Evolutionary conservation across 2,797 vertebrate genomes (phyloP).

Genomic region (Phoebastria nigripes): DNA sequence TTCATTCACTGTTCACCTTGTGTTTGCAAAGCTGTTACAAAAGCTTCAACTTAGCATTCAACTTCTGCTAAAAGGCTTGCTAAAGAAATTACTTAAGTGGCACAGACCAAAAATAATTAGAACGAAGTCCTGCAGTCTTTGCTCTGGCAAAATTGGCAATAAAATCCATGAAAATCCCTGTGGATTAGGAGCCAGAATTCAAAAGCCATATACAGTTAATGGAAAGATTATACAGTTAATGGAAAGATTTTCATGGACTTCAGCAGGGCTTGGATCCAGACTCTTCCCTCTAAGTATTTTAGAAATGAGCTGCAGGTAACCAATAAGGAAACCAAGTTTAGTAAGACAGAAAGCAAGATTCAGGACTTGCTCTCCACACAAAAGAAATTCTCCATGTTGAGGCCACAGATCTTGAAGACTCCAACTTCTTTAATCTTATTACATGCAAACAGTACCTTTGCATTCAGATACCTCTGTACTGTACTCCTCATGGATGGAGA

Average conservation of each 20-base stretch:
- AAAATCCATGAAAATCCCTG: background rate
- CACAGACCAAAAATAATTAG: background rate
- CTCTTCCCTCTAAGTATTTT: background rate
- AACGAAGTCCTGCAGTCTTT: background rate
- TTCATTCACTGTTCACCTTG: conserved; percentile 50
- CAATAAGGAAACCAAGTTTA: background rate
- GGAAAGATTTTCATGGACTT: background rate
- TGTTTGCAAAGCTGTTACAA: conserved; percentile 27
- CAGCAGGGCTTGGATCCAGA: background rate
- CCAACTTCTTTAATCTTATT: background rate
- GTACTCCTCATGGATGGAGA: conserved; percentile 77
- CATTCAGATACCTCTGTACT: conserved; percentile 77
- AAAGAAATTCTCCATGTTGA: background rate
- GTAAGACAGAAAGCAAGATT: background rate
- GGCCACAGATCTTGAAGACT: background rate
- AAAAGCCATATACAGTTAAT: background rate
- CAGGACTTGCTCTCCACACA: background rate
- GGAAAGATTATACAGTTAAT: background rate
- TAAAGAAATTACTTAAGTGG: background rate
- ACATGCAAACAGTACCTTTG: conserved; percentile 72
- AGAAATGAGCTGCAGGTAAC: background rate
- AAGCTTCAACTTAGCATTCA: background rate
- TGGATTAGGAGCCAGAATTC: background rate
- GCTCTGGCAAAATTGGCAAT: background rate
- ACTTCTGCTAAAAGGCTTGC: background rate